Percentiles rank a stretch among this genome's conserved stretches.
Evolutionary conservation across 2,797 vertebrate genomes (phyloP).

Genomic region (Meriones psammophilus): DNA sequence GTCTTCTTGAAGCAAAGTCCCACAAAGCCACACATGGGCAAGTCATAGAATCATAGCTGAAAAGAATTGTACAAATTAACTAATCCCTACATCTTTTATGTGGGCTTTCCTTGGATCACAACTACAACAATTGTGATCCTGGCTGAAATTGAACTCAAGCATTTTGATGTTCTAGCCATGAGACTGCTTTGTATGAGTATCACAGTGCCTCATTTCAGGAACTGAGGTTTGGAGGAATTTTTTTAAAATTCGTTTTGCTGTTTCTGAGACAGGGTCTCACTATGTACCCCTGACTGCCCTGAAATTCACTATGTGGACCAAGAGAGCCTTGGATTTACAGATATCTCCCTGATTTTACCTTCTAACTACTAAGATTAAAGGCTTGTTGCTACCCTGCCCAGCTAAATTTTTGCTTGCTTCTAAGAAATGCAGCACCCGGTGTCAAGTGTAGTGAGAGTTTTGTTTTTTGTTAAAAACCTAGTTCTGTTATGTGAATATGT

Average conservation of each 20-base stretch:
- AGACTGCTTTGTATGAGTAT: neutral
- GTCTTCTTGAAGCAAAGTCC: constrained; percentile 61
- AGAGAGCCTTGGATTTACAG: neutral
- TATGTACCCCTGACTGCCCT: neutral
- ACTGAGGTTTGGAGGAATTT: neutral
- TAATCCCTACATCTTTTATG: constrained; percentile 54
- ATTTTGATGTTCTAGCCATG: neutral
- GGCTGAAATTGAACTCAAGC: neutral
- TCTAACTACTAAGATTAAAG: neutral
- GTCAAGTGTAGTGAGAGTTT: no score
- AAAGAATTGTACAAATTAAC: constrained; percentile 48
- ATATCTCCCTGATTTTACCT: neutral
- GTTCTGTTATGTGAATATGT: no score
- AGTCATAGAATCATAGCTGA: constrained; percentile 14
- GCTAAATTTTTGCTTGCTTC: neutral
- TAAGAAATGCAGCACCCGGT: neutral
- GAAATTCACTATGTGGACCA: neutral
- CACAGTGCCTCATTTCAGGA: neutral
- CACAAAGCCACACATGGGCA: neutral
- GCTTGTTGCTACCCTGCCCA: neutral
- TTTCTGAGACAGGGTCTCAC: neutral
- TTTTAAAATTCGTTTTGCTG: neutral
- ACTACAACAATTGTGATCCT: neutral
- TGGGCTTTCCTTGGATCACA: constrained; percentile 18
- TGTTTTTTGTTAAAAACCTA: no score